Evolutionary conservation across 1,140 invertebrate species (phyloP).

Genomic region (Ctenoplectra terminalis): DNA sequence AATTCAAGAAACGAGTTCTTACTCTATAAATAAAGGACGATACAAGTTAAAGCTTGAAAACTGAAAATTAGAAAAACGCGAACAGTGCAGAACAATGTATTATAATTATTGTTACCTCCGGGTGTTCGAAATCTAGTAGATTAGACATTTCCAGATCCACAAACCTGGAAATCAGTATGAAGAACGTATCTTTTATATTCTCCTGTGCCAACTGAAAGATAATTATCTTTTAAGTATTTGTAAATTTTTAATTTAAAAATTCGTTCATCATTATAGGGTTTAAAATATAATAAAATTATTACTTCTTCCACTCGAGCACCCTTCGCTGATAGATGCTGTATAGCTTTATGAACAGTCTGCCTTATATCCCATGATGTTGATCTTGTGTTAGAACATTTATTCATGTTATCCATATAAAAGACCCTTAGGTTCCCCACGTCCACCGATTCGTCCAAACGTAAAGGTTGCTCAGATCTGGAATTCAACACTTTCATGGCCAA

Average conservation of each 20-base stretch:
- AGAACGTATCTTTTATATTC: rapidly evolving
- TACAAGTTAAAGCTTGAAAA: not conserved
- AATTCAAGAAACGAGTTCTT: conserved; percentile 79
- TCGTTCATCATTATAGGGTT: not conserved
- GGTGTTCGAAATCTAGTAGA: conserved; percentile 82
- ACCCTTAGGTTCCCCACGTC: conserved; percentile 86
- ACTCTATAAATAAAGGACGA: conserved; percentile 64
- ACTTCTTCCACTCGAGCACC: conserved; percentile 75
- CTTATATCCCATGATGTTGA: conserved; percentile 83
- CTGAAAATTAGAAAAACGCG: no score
- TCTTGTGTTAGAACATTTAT: conserved; percentile 80
- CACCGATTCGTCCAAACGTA: conserved; percentile 82
- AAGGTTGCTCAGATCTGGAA: conserved; percentile 71
- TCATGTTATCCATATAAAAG: conserved; percentile 86
- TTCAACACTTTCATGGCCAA: conserved; percentile 86
- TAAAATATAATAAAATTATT: not conserved
- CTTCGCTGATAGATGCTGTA: conserved; percentile 77
- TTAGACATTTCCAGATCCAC: no score
- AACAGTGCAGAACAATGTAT: not conserved
- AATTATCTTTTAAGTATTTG: not conserved
- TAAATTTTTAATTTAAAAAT: no score
- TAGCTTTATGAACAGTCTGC: conserved; percentile 80
- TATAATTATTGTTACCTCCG: conserved; percentile 77
- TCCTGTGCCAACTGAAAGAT: conserved; percentile 40
- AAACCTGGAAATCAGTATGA: no score